These are phyloP conservation scores for Ganaspis sp. DNA, from an alignment of 1,140 invertebrate species.

Conservation along the genomic window DNA sequence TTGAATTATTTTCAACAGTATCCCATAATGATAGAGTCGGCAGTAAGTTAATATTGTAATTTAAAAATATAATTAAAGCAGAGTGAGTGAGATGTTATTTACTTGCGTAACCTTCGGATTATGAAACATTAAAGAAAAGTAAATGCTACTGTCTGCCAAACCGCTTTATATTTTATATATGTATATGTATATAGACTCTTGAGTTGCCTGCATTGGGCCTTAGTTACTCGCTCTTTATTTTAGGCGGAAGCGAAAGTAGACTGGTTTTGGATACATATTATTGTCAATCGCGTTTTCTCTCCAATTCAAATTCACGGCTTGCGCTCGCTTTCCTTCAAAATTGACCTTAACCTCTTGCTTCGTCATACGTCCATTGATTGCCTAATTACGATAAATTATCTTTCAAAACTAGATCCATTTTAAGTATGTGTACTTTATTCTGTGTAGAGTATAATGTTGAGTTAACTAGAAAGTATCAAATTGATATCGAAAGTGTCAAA, in stretches of 20 bases:
- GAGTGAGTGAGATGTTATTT: conserved; percentile 26
- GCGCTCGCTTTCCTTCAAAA: background rate
- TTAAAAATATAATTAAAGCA: background rate
- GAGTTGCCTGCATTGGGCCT: background rate
- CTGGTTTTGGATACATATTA: conserved; percentile 26
- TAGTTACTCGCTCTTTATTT: conserved; percentile 2
- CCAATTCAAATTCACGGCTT: conserved; percentile 11
- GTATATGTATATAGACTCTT: background rate
- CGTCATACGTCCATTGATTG: background rate
- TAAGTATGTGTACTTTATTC: background rate
- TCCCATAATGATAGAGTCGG: background rate
- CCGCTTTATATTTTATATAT: too few relatives aligned
- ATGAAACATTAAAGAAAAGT: conserved; percentile 28
- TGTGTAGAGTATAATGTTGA: too few relatives aligned
- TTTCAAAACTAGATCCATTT: background rate
- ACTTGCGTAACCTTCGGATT: conserved; percentile 12
- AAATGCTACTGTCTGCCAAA: conserved; percentile 23
- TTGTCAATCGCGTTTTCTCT: conserved; percentile 24
- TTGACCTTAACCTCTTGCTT: conserved; percentile 4
- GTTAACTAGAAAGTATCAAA: too few relatives aligned
- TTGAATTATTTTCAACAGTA: conserved; percentile 2
- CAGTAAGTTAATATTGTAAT: conserved; percentile 4
- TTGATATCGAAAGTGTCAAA: too few relatives aligned
- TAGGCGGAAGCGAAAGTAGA: conserved; percentile 30
- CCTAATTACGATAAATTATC: background rate